Base-by-base conservation (phyloP, 1,140 invertebrate species). In the Heliconius hewitsoni region DNA sequence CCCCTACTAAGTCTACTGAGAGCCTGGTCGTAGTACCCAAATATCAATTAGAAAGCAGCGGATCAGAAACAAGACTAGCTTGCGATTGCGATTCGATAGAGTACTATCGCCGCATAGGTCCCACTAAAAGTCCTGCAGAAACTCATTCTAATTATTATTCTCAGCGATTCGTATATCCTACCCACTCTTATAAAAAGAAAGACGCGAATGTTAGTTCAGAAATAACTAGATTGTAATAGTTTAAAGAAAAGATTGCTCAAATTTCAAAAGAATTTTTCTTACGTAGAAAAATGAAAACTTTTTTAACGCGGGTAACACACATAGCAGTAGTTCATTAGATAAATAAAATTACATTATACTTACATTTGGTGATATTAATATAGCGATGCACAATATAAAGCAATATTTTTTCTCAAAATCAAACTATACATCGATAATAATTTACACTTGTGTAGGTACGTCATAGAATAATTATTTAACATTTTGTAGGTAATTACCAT, bases 1-100 rank as follows among this genome's bases (percentile, higher is more conserved):
- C 94, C 4, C 94, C 95, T 0, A 97, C 96, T 3, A 98, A 98
- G 90, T 98, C 97, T 3, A 97, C 97, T 0, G 97, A 98, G 88
- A 97, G 96, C 85, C 91, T 98, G 18, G 92, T 98, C 19, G 95
- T 96, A 6, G 95, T 96, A 18, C 95, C 96, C 1, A 96, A 96
- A 83, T 96, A 96, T 83, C 94, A 95, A 60, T 87, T 96, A 60
- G 94, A 96, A 70, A 95, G 94, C 46, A 96, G 95, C 60, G 91
- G 96, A 42, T 96, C 96, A 0, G 96, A 97, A 83, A 96, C 95
- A 0, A 96, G 96, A 81, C 83, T 96, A 1, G 96, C 96, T 50
- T 97, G 96, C 86, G 96, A 97, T 71, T 97, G 96, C 84, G 96
- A 97, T 57, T 89, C 89, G 0, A 82, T 94, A 39, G 90, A 93